Conservation (phyloP, 2,888 invertebrate genomes). For the Dexiosoma caninum region DNA sequence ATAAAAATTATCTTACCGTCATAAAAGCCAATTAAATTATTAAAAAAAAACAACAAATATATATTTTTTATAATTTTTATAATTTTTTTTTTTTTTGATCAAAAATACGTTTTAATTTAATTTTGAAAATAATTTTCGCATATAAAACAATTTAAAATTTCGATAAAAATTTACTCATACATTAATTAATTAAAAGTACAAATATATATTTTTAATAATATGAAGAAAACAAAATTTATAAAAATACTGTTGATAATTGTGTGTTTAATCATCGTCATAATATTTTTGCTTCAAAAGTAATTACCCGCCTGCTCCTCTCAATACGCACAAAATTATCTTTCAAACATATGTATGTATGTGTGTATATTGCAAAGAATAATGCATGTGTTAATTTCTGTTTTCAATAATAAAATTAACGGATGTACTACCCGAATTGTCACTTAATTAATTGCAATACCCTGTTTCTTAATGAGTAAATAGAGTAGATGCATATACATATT, state of each 20-base stretch:
- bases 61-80: conserved; percentile 34
- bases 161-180: conserved; percentile 50
- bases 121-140: conserved; percentile 57
- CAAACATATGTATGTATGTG: too few relatives aligned
- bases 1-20: conserved; percentile 42
- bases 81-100: conserved; percentile 56
- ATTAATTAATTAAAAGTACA: conserved; percentile 21
- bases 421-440: too few relatives aligned
- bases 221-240: conserved; percentile 58
- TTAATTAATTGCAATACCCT: too few relatives aligned
- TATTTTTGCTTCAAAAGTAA: conserved; percentile 14
- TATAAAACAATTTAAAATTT: conserved; percentile 55
- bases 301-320: too few relatives aligned
- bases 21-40: conserved; percentile 47
- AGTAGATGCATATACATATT: too few relatives aligned
- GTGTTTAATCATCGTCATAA: neutral
- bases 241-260: conserved; percentile 45
- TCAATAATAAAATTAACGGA: too few relatives aligned
- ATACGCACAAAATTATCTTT: too few relatives aligned
- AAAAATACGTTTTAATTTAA: conserved; percentile 62
- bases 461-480: too few relatives aligned
- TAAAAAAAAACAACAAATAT: conserved; percentile 39
- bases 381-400: too few relatives aligned
- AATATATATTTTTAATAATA: conserved; percentile 21
- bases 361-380: too few relatives aligned